These are phyloP conservation scores for Cyrtorhinus lividipennis DNA, from an alignment of 1,140 invertebrate genomes.

Conservation along the genomic window DNA sequence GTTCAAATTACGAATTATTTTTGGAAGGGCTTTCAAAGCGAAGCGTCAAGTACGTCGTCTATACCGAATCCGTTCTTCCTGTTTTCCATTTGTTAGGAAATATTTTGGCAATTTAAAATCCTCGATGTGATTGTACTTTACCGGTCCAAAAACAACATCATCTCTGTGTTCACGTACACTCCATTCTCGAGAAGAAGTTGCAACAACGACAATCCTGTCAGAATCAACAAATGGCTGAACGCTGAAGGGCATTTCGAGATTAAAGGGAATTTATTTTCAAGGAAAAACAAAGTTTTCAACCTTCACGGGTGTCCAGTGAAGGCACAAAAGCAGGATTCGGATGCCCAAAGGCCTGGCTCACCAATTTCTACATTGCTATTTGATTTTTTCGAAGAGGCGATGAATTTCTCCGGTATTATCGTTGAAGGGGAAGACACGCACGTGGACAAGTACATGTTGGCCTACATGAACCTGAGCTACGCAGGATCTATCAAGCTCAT, in stretches of 20 bases:
- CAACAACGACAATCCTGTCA: constrained; percentile 21
- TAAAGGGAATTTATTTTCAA: constrained; percentile 19
- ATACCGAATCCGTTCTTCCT: constrained; percentile 13
- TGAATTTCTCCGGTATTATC: constrained; percentile 25
- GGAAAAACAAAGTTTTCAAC: constrained; percentile 22
- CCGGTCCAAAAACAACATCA: constrained; percentile 20
- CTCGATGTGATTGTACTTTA: constrained; percentile 25
- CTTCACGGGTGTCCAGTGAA: constrained; percentile 22
- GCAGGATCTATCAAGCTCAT: constrained; percentile 14
- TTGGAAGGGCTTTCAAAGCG: constrained; percentile 8
- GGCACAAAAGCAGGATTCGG: constrained; percentile 22
- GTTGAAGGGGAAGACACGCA: constrained; percentile 16
- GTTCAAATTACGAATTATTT: constrained; percentile 18
- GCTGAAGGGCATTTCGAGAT: constrained; percentile 15
- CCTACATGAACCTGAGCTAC: constrained; percentile 22
- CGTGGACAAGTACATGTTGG: constrained; percentile 19
- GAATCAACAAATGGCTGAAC: constrained; percentile 23
- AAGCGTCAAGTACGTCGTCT: constrained; percentile 17
- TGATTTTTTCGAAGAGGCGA: constrained; percentile 21
- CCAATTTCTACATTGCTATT: constrained; percentile 22
- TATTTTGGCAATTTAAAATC: constrained; percentile 25
- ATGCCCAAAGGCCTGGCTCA: constrained; percentile 15
- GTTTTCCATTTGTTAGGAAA: constrained; percentile 21
- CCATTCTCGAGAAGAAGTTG: constrained; percentile 24
- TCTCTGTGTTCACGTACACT: constrained; percentile 24